Percentiles rank a stretch among this genome's conserved stretches.
Conservation (phyloP, 2,113 vertebrate species). For the Pseudois nayaur region DNA sequence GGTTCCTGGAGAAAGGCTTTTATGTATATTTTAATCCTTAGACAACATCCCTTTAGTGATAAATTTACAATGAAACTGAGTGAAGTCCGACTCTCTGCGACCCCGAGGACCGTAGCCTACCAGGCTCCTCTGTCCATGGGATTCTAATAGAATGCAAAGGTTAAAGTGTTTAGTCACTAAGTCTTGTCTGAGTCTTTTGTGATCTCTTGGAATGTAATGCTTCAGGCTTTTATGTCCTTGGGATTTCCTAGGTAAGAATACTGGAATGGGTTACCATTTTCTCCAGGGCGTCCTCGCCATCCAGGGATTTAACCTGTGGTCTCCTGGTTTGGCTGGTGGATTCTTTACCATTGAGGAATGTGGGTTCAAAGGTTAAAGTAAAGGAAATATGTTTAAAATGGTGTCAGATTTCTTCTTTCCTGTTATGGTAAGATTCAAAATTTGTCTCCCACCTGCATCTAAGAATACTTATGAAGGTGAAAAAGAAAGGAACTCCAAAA, state of each 20-base stretch:
- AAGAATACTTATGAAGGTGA: not conserved
- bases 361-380: not conserved
- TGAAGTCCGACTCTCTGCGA: no score
- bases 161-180: not conserved
- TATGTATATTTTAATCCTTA: not conserved
- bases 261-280: not conserved
- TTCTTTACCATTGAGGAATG: not conserved
- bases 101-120: no score
- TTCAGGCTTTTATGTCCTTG: not conserved
- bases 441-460: not conserved
- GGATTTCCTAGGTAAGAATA: not conserved
- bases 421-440: not conserved
- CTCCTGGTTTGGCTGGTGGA: not conserved
- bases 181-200: not conserved
- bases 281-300: not conserved
- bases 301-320: not conserved
- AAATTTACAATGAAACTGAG: not conserved
- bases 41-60: not conserved
- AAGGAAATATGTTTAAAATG: not conserved
- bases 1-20: not conserved
- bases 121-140: no score
- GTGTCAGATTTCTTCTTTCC: not conserved
- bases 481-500: not conserved
- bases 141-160: not conserved
- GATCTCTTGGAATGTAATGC: not conserved